Base-by-base conservation (phyloP, 2,113 vertebrate species). In the Gorsachius goisagi region DNA sequence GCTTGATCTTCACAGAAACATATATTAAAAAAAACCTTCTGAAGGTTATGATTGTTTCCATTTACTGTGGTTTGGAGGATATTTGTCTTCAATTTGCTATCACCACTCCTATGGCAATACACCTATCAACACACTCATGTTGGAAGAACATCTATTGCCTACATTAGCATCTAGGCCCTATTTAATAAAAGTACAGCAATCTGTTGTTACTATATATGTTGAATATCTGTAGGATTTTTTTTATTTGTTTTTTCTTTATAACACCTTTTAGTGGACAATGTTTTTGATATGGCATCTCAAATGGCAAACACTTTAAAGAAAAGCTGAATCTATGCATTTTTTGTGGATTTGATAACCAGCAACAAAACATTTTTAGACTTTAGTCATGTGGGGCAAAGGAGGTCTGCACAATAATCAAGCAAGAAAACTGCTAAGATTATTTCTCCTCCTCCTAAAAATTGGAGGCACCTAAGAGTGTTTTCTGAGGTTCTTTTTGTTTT, bases 21-120 rank as follows among this genome's bases (percentile, higher is more conserved):
- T 21, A 32, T 3, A 44, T 6, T 6, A 44, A 47, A 56, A 80
- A 20, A 9, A 1, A 52, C 33, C 12, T 3, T 50, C 19, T 0
- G 0, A 81, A 81, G 4, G 26, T 6, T 71, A 13, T 24, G 11
- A 27, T 5, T 50, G 12, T 53, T 85, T 64, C n/a, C 10, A 44
- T 74, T 52, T 26, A 5, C 24, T 56, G 9, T 66, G 45, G 8
- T 80, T 75, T 60, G 41, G 33, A 68, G 37, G 33, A 5, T 22
- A 56, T 35, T 72, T 52, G 12, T 67, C 53, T 63, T 60, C 74
- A 33, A 39, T 69, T 60, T 58, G 19, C 15, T 82, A 11, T 21
- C 30, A 49, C 19, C 26, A 49, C 5, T 53, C 22, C 33, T 22
- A 37, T 27, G 6, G 52, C 12, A 78, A 19, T 22, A 15, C 6